Conservation (phyloP, 2,888 invertebrate species). For the Cataglyphis livida region DNA sequence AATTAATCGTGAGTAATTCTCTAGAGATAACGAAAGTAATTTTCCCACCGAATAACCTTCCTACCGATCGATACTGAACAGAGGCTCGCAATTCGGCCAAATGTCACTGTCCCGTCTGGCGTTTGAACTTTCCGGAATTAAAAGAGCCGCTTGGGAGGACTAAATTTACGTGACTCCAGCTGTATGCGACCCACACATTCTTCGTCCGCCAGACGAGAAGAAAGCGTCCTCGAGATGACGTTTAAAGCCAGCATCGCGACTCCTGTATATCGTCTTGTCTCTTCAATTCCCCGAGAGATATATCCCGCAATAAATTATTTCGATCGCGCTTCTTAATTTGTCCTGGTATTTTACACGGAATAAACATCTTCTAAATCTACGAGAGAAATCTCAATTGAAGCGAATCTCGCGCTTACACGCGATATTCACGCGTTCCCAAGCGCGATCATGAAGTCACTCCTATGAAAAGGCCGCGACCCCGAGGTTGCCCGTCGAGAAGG, state of each 20-base stretch:
- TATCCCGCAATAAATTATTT: background rate
- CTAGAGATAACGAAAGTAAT: background rate
- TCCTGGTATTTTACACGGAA: background rate
- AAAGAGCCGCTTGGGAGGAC: constrained; percentile 16
- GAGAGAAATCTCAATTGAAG: background rate
- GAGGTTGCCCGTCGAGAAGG: constrained; percentile 49
- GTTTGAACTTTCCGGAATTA: constrained; percentile 27
- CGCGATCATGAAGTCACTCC: constrained; percentile 43
- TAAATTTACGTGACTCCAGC: constrained; percentile 57
- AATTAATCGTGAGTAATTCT: background rate
- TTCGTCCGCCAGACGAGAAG: constrained; percentile 55
- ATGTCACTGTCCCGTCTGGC: constrained; percentile 14
- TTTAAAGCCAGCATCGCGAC: constrained; percentile 39
- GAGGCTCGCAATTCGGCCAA: background rate
- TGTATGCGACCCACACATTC: constrained; percentile 27
- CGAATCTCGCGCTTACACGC: background rate
- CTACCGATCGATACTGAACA: constrained; percentile 10
- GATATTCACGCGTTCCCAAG: constrained; percentile 52
- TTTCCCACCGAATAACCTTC: background rate
- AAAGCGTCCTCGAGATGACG: constrained; percentile 60
- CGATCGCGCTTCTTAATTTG: constrained; percentile 1
- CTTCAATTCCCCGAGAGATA: background rate
- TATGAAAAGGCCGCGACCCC: constrained; percentile 63
- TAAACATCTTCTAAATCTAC: background rate
- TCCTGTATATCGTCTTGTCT: constrained; percentile 25